phyloP scores from a whole-genome alignment of 2,888 invertebrate genomes.

The Plebejus melissa region DNA sequence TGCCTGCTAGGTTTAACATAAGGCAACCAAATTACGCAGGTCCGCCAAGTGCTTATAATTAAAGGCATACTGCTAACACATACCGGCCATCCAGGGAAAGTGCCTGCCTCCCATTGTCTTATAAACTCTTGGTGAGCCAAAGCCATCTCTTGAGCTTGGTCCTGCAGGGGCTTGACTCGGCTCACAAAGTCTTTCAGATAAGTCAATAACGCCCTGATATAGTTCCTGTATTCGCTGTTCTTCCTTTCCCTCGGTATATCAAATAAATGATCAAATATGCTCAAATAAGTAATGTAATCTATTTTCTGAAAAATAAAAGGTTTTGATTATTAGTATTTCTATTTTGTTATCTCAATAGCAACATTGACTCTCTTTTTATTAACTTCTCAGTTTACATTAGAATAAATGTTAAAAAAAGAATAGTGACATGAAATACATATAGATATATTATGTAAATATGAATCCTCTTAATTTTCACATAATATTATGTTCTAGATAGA shows the following conservation, averaged over 20 bases:
- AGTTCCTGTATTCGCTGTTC: slow-evolving; percentile 92
- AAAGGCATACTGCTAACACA: slow-evolving; percentile 41
- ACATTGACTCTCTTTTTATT: too few relatives aligned
- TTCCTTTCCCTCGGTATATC: slow-evolving; percentile 95
- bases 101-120: slow-evolving; percentile 91
- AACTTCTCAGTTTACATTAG: too few relatives aligned
- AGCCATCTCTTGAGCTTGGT: slow-evolving; percentile 88
- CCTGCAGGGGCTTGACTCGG: slow-evolving; percentile 91
- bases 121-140: slow-evolving; percentile 89
- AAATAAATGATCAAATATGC: slow-evolving; percentile 95
- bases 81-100: slow-evolving; percentile 96
- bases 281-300: slow-evolving; percentile 97
- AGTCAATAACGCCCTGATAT: slow-evolving; percentile 89
- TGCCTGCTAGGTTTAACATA: too few relatives aligned
- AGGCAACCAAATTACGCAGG: too few relatives aligned
- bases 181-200: slow-evolving; percentile 91
- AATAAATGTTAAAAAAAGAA: too few relatives aligned
- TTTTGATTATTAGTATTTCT: neutral
- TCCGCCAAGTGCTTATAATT: too few relatives aligned
- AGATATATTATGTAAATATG: too few relatives aligned
- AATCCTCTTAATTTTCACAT: too few relatives aligned
- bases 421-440: too few relatives aligned
- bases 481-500: neutral
- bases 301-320: slow-evolving; percentile 81
- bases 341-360: too few relatives aligned